phyloP scores from a whole-genome alignment of 2,888 invertebrate species.

The Branchipolynoe longqiensis region DNA sequence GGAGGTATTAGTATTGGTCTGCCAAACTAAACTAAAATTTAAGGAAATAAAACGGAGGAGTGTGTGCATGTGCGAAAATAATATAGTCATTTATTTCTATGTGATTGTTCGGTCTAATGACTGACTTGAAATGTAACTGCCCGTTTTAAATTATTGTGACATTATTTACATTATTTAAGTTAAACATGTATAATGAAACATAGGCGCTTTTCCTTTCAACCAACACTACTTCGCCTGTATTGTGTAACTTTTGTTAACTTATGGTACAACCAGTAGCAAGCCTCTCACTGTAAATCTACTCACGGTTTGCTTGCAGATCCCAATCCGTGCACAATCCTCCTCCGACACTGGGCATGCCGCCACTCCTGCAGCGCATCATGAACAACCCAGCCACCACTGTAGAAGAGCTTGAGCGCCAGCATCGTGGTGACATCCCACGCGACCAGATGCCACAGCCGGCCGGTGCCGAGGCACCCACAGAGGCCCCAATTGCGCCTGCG shows the following conservation, averaged over 20 bases:
- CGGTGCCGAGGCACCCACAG: constrained; percentile 56
- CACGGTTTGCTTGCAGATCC: neutral
- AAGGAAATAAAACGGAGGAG: too few species aligned
- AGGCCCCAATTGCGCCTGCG: constrained; percentile 6
- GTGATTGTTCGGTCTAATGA: too few species aligned
- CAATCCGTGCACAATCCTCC: constrained; percentile 13
- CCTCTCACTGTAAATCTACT: too few species aligned
- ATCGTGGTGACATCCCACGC: constrained; percentile 60
- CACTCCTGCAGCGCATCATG: constrained; percentile 88
- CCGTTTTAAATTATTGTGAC: too few species aligned
- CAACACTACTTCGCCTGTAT: neutral
- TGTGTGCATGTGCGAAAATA: too few species aligned
- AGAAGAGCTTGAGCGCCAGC: constrained; percentile 90
- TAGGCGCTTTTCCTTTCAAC: too few species aligned
- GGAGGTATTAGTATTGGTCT: too few species aligned
- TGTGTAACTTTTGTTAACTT: neutral
- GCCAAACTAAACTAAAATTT: too few species aligned
- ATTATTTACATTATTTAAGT: too few species aligned
- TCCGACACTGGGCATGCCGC: constrained; percentile 65
- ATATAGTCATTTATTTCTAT: too few species aligned
- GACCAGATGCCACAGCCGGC: constrained; percentile 61
- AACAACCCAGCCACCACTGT: constrained; percentile 91
- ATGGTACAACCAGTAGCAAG: neutral
- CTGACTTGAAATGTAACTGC: too few species aligned
- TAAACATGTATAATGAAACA: too few species aligned